Conservation (phyloP, 1,140 invertebrate genomes). For the Hylaeus anthracinus region DNA sequence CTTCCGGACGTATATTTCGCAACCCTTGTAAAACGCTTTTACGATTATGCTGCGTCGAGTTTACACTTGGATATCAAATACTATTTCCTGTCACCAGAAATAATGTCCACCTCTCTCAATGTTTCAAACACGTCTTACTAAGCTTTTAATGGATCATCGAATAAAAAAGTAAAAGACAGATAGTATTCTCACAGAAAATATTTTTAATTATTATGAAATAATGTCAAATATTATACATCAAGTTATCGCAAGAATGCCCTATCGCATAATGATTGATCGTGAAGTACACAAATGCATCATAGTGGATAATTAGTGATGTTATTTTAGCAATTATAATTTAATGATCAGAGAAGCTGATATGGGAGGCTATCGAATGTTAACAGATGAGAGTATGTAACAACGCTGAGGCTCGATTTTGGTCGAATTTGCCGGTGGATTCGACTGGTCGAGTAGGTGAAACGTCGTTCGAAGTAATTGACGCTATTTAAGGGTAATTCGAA, state of each 20-base stretch:
- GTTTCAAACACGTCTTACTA: too few species aligned
- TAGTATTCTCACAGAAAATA: too few species aligned
- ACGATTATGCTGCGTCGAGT: neutral
- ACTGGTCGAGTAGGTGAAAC: neutral
- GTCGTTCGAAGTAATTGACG: slow-evolving; percentile 25
- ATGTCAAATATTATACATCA: too few species aligned
- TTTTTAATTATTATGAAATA: too few species aligned
- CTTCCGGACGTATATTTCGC: neutral
- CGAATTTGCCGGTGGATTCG: neutral
- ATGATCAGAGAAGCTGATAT: neutral
- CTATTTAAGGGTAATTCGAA: slow-evolving; percentile 29
- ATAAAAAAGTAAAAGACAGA: too few species aligned
- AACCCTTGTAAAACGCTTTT: neutral
- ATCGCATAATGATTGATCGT: too few species aligned
- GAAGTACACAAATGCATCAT: too few species aligned
- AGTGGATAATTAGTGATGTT: too few species aligned
- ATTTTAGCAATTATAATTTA: too few species aligned
- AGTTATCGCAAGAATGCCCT: too few species aligned
- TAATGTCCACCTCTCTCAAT: neutral
- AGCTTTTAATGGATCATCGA: too few species aligned
- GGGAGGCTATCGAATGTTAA: neutral
- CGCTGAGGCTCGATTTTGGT: neutral
- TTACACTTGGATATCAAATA: neutral
- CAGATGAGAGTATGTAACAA: neutral
- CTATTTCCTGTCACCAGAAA: neutral